Percentiles rank a stretch among this genome's conserved stretches.
Conservation (phyloP, 2,888 invertebrate genomes). For the Lingula anatina region DNA sequence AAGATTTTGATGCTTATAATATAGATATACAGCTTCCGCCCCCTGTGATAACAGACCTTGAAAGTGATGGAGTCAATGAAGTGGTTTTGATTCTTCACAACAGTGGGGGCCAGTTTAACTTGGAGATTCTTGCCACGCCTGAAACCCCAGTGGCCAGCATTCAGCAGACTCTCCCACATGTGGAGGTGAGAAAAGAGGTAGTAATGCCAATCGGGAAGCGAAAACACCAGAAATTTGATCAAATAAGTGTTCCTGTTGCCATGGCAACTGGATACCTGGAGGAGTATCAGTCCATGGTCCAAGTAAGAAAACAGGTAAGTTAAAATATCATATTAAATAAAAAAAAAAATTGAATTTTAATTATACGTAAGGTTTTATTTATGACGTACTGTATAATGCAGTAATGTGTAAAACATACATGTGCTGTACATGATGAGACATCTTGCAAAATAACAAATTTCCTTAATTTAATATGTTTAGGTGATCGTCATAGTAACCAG, state of each 20-base stretch:
- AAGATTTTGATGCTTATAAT: too few species aligned
- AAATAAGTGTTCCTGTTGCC: slow-evolving; percentile 26
- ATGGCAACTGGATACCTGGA: slow-evolving; percentile 32
- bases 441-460: background rate
- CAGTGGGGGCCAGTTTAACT: too few species aligned
- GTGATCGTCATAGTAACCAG: slow-evolving; percentile 40
- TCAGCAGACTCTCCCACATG: slow-evolving; percentile 35
- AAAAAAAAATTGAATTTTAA: too few species aligned
- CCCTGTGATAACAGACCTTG: slow-evolving; percentile 42
- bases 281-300: slow-evolving; percentile 27
- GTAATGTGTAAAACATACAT: too few species aligned
- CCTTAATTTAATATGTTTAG: slow-evolving; percentile 16
- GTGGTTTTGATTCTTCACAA: slow-evolving; percentile 38
- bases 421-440: background rate
- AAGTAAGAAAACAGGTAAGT: slow-evolving; percentile 37
- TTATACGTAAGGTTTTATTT: too few species aligned
- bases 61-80: slow-evolving; percentile 44
- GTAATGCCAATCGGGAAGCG: slow-evolving; percentile 17
- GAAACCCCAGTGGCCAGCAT: slow-evolving; percentile 19
- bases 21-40: slow-evolving; percentile 28
- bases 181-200: slow-evolving; percentile 30
- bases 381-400: too few species aligned
- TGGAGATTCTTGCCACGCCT: slow-evolving; percentile 34
- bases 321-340: too few species aligned
- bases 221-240: slow-evolving; percentile 11